Conservation (phyloP, 2,113 vertebrate species). For the Onychostoma macrolepis region DNA sequence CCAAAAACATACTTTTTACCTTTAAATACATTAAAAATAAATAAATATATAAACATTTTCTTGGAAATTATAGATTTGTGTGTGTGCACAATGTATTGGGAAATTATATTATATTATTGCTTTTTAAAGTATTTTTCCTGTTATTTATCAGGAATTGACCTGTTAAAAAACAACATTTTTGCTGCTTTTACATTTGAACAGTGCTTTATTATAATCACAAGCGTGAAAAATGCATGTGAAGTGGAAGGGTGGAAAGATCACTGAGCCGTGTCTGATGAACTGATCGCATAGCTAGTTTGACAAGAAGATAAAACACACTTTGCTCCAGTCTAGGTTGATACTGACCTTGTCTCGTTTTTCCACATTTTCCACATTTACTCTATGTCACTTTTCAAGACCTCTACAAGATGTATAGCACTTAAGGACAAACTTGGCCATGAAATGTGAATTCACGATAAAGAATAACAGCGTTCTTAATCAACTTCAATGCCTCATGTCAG, state of each 20-base stretch:
- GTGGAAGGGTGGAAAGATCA: slow-evolving; percentile 22
- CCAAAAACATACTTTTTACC: background rate
- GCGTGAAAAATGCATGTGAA: slow-evolving; percentile 30
- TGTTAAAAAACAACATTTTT: background rate
- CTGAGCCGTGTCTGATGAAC: slow-evolving; percentile 37
- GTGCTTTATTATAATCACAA: slow-evolving; percentile 29
- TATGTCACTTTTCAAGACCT: slow-evolving; percentile 5
- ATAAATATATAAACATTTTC: background rate
- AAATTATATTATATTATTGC: background rate
- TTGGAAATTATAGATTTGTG: too few relatives aligned
- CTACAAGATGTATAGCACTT: background rate
- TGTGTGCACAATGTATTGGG: background rate
- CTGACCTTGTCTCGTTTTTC: slow-evolving; percentile 47
- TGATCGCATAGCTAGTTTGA: slow-evolving; percentile 36
- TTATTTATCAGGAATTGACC: background rate
- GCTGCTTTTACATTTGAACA: background rate
- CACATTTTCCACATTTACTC: slow-evolving; percentile 35
- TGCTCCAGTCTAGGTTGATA: slow-evolving; percentile 29
- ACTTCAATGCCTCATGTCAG: background rate
- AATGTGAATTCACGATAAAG: background rate
- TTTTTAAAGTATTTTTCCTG: background rate
- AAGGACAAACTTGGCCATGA: background rate
- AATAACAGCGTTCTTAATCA: slow-evolving; percentile 19
- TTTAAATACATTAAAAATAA: background rate
- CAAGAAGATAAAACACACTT: slow-evolving; percentile 53